A percentile compares a stretch with the other conserved stretches of the same genome.
These are phyloP conservation scores for Tokudaia tokunoshimensis DNA, from an alignment of 2,797 vertebrate genomes.

Conservation along the genomic window DNA sequence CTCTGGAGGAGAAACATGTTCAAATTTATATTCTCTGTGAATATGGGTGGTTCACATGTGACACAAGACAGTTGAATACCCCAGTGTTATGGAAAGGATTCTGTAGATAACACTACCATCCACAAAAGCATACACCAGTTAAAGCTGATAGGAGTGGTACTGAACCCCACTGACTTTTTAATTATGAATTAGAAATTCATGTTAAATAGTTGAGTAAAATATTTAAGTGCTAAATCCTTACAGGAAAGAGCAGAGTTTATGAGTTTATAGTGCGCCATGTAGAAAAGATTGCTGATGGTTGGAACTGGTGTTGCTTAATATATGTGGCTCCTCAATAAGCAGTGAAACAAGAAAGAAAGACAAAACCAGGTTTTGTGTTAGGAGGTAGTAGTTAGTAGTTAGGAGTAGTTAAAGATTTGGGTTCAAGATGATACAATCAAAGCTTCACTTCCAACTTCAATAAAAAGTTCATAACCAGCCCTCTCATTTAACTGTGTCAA, in stretches of 20 bases:
- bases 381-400: not conserved
- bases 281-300: not conserved
- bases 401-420: not conserved
- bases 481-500: not conserved
- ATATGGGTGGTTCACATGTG: not conserved
- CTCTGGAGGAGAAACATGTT: not conserved
- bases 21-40: not conserved
- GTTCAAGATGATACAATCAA: not conserved
- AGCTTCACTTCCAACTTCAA: not conserved
- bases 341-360: not conserved
- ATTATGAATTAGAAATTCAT: not conserved
- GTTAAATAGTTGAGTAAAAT: not conserved
- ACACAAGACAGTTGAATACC: not conserved
- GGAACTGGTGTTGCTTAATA: not conserved
- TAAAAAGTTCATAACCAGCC: not conserved
- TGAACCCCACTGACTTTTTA: not conserved
- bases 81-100: not conserved
- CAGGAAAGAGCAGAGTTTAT: not conserved
- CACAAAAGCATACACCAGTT: not conserved
- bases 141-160: not conserved
- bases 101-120: not conserved
- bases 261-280: not conserved
- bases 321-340: not conserved
- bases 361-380: not conserved
- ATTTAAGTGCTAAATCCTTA: not conserved